phyloP scores from a whole-genome alignment of 1,140 invertebrate species.

The Drosophila pandora region DNA sequence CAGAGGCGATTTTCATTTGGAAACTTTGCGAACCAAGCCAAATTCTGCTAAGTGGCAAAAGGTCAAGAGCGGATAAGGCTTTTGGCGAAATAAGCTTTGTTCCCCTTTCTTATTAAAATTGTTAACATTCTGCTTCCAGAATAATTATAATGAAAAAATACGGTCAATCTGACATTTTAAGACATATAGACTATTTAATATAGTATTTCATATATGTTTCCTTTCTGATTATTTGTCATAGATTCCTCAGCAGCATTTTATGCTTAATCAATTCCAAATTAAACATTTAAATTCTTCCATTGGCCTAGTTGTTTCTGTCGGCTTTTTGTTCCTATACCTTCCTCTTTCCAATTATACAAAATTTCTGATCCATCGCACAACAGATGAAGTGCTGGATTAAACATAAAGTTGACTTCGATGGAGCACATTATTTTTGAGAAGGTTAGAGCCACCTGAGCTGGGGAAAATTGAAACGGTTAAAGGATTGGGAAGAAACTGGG shows the following conservation, averaged over 20 bases:
- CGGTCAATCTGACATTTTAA: no score
- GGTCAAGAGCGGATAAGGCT: slow-evolving; percentile 9
- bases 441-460: slow-evolving; percentile 26
- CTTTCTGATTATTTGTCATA: no score
- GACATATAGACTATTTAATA: no score
- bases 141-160: neutral
- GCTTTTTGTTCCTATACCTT: neutral
- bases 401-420: slow-evolving; percentile 18
- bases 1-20: slow-evolving; percentile 1
- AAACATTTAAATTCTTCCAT: no score
- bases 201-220: no score
- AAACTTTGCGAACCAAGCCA: neutral
- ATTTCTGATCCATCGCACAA: slow-evolving; percentile 20
- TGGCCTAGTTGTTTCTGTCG: no score
- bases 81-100: neutral
- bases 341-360: slow-evolving; percentile 5
- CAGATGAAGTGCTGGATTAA: slow-evolving; percentile 18
- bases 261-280: no score
- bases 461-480: neutral
- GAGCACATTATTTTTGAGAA: slow-evolving; percentile 19
- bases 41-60: slow-evolving; percentile 6
- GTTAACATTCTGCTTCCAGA: neutral
- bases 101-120: neutral
- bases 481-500: neutral
- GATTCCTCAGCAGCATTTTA: no score